Percentiles rank a stretch among this genome's conserved stretches.
Evolutionary conservation across 2,888 invertebrate species (phyloP).

Genomic region (Luperina nickerlii): DNA sequence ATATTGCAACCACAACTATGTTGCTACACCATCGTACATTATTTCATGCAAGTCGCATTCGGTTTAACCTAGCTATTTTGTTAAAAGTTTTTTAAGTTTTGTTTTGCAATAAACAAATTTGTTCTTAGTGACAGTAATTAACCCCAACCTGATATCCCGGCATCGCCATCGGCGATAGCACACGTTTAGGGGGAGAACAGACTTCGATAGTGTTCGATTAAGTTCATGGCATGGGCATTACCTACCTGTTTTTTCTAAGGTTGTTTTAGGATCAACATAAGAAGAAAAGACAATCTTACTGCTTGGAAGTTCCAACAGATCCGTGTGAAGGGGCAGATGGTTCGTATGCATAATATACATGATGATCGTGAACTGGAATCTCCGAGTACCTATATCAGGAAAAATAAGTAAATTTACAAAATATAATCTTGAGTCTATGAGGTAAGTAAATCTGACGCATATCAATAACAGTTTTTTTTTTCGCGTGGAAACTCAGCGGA

Average conservation of each 20-base stretch:
- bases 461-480: neutral
- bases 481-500: neutral
- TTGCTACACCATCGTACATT: neutral
- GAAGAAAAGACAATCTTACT: slow-evolving; percentile 74
- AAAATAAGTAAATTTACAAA: slow-evolving; percentile 11
- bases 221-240: neutral
- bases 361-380: slow-evolving; percentile 79
- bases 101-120: too few species aligned
- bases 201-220: neutral
- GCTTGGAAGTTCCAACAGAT: slow-evolving; percentile 78
- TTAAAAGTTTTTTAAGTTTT: too few species aligned
- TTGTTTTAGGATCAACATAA: neutral
- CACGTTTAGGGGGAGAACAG: neutral
- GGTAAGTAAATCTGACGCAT: slow-evolving; percentile 2
- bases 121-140: neutral
- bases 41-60: neutral
- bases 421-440: neutral
- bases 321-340: slow-evolving; percentile 74
- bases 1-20: neutral
- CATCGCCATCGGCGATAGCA: neutral
- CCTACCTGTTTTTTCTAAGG: neutral
- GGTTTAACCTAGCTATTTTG: neutral
- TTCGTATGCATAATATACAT: slow-evolving; percentile 83
- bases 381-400: slow-evolving; percentile 78
- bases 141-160: neutral